Conservation (phyloP, 2,113 vertebrate species). For the Tachycineta bicolor region DNA sequence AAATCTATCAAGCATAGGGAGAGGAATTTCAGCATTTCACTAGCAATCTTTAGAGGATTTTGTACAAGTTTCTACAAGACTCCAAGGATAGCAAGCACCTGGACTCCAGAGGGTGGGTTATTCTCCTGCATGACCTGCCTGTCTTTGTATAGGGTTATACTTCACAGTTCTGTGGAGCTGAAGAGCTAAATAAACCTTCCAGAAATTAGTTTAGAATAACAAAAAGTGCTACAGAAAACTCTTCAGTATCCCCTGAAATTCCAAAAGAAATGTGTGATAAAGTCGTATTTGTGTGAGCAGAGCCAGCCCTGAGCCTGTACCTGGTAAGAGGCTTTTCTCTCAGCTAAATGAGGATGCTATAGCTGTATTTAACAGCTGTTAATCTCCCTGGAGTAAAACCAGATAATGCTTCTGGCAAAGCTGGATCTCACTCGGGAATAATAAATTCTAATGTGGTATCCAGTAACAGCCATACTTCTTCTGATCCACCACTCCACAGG, state of each 20-base stretch:
- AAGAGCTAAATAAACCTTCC: background rate
- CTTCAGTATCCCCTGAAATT: background rate
- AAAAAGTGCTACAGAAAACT: background rate
- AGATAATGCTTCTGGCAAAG: background rate
- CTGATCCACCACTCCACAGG: background rate
- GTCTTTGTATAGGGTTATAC: background rate
- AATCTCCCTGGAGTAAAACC: background rate
- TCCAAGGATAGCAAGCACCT: background rate
- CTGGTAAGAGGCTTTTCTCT: background rate
- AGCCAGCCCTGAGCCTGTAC: background rate
- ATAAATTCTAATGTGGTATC: background rate
- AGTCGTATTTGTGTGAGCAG: background rate
- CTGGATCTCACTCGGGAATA: background rate
- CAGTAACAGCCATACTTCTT: background rate
- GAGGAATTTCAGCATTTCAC: background rate
- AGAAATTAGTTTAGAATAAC: background rate
- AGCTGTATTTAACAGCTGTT: background rate
- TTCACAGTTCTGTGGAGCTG: background rate
- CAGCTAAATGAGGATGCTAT: background rate
- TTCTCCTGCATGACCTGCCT: background rate
- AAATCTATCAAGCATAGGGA: background rate
- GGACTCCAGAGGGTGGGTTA: background rate
- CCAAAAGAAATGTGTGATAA: background rate
- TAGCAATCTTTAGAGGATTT: background rate
- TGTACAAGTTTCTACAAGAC: background rate